Evolutionary conservation across 92 coral and sea anemone species (phyloP), one percentile per base, ranked within the genome.

Genomic region (Umimayanthus chanpuru): DNA sequence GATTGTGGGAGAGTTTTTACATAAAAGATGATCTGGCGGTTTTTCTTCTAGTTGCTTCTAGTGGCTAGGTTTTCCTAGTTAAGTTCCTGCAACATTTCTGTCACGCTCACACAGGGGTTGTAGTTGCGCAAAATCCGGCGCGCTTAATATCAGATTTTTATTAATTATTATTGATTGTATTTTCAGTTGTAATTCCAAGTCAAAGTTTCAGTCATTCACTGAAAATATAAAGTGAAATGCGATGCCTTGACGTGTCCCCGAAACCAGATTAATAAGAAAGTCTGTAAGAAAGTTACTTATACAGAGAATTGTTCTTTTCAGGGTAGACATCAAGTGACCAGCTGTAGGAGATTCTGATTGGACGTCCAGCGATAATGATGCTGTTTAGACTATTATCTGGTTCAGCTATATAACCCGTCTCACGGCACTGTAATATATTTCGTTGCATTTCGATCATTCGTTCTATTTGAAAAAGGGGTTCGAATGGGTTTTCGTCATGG

Each of bases 251-350:
- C 7, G 68, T 61, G 68, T 5, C 65, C 3, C 65, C 23, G 20
- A 14, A 56, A 56, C 65, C 6, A 61, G 18, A 12, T 53, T 9
- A 53, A 18, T 61, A 1, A 7, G 9, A 25, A 8, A 61, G 15
- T 20, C 25, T 3, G 26, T 61, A 20, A 61, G 9, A 9, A 55
- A 61, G 26, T 61, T 25, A 28, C 58, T 53, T 16, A 53, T 53
- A 18, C 58, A 53, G 58, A 53, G 4, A 53, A 47, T 30, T 83
- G 77, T 68, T 83, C 29, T 16, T 30, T 71, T 28, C 43, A 83
- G 87, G 87, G 87, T n/a, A 70, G 87, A 72, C 87, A 68, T 72
- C 87, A 83, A 70, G 77, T 83, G 21, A 25, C 87, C n/a, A 67
- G 67, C 66, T 83, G 87, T 70, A 68, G 87, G 55, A 28, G 79